Evolutionary conservation across 2,888 invertebrate species (phyloP).

Genomic region (Malachius bipustulatus): DNA sequence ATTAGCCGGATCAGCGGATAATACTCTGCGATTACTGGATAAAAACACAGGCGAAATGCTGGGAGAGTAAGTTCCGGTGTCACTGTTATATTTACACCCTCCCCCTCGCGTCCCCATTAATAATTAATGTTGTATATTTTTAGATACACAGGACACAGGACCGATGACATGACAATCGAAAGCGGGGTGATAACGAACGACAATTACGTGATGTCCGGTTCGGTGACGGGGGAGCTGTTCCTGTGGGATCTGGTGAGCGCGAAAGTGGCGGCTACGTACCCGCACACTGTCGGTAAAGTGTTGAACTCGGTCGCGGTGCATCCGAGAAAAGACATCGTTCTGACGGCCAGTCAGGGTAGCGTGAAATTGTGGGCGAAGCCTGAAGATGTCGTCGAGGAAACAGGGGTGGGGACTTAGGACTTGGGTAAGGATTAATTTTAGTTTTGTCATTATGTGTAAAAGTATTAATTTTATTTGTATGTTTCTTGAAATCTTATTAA

Average conservation of each 20-base stretch:
- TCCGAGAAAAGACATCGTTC: slow-evolving; percentile 57
- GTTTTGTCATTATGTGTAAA: too few species aligned
- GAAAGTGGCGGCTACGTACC: slow-evolving; percentile 42
- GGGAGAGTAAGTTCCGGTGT: slow-evolving; percentile 42
- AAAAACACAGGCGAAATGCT: slow-evolving; percentile 71
- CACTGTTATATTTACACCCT: too few species aligned
- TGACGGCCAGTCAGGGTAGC: slow-evolving; percentile 63
- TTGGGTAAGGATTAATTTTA: neutral
- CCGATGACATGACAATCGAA: slow-evolving; percentile 76
- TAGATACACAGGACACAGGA: slow-evolving; percentile 72
- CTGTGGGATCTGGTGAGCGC: slow-evolving; percentile 84
- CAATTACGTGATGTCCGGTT: slow-evolving; percentile 79
- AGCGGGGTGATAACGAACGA: slow-evolving; percentile 76
- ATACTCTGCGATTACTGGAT: slow-evolving; percentile 73
- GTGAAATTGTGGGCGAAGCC: slow-evolving; percentile 55
- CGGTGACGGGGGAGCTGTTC: slow-evolving; percentile 73
- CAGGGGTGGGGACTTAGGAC: neutral
- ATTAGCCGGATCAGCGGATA: slow-evolving; percentile 74
- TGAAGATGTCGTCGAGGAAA: slow-evolving; percentile 18
- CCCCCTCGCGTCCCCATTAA: too few species aligned
- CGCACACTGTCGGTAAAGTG: slow-evolving; percentile 44
- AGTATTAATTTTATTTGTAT: too few species aligned
- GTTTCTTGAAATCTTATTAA: too few species aligned
- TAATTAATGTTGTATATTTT: slow-evolving; percentile 10
- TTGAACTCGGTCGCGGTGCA: slow-evolving; percentile 74